A percentile compares a stretch with the other conserved stretches of the same genome.
Conservation (phyloP, 2,888 invertebrate genomes). For the Parnassius smintheus region DNA sequence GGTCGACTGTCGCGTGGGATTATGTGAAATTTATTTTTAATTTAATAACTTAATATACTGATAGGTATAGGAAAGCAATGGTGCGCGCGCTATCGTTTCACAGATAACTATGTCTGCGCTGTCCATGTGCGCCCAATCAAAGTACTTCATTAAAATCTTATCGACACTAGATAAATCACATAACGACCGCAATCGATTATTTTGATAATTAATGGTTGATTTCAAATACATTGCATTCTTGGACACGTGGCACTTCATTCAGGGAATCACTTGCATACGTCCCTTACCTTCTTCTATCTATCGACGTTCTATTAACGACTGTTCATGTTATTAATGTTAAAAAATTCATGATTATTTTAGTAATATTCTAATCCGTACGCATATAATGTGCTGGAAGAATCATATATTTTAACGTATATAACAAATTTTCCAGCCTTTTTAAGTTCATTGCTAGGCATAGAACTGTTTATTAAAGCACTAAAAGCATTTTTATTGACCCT, state of each 20-base stretch:
- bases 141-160: slow-evolving; percentile 82
- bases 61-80: slow-evolving; percentile 73
- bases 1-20: slow-evolving; percentile 45
- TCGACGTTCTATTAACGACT: too few species aligned
- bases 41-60: slow-evolving; percentile 78
- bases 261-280: too few species aligned
- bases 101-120: slow-evolving; percentile 67
- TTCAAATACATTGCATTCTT: slow-evolving; percentile 72
- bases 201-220: slow-evolving; percentile 77
- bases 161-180: slow-evolving; percentile 80
- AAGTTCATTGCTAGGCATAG: too few species aligned
- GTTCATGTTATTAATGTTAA: too few species aligned
- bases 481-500: too few species aligned
- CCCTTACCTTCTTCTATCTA: too few species aligned
- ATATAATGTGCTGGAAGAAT: too few species aligned
- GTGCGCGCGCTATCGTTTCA: slow-evolving; percentile 65
- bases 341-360: too few species aligned
- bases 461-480: too few species aligned
- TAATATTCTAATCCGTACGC: too few species aligned
- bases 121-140: slow-evolving; percentile 77
- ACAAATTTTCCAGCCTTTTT: too few species aligned
- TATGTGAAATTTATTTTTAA: slow-evolving; percentile 63
- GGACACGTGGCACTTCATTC: slow-evolving; percentile 43
- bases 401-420: too few species aligned
- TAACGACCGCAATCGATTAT: slow-evolving; percentile 79